Percentiles rank a stretch among this genome's conserved stretches.
Evolutionary conservation across 2,888 invertebrate genomes (phyloP).

Genomic region (Pyrrhia umbra): DNA sequence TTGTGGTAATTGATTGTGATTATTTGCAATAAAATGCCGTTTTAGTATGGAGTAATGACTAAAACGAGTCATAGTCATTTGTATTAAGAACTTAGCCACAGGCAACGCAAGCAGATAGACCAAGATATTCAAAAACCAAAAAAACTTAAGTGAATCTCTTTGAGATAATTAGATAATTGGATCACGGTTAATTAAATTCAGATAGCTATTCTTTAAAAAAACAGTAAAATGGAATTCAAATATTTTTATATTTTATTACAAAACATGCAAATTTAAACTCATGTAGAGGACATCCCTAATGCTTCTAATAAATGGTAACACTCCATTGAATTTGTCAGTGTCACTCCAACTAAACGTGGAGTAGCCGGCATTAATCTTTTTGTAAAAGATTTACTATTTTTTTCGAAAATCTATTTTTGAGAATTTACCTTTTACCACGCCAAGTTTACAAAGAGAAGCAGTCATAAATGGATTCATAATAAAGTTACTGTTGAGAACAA

Average conservation of each 20-base stretch:
- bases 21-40: too few relatives aligned
- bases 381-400: constrained; percentile 45
- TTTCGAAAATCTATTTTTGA: constrained; percentile 62
- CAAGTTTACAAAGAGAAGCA: constrained; percentile 33
- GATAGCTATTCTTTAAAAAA: neutral
- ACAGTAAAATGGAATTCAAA: neutral
- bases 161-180: neutral
- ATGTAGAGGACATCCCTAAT: constrained; percentile 10
- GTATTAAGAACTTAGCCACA: too few relatives aligned
- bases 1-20: too few relatives aligned
- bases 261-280: neutral
- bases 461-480: constrained; percentile 13
- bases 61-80: too few relatives aligned
- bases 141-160: neutral
- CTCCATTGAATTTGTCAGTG: constrained; percentile 47
- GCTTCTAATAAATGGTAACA: constrained; percentile 33
- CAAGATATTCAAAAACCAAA: too few relatives aligned
- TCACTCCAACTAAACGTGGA: constrained; percentile 53
- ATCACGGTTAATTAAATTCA: neutral
- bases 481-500: constrained; percentile 24
- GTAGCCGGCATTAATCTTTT: constrained; percentile 59
- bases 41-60: too few relatives aligned
- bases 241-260: neutral
- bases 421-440: constrained; percentile 51
- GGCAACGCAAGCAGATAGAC: too few relatives aligned